Evolutionary conservation across 2,888 invertebrate genomes (phyloP).

Genomic region (Seira sanloemensis): DNA sequence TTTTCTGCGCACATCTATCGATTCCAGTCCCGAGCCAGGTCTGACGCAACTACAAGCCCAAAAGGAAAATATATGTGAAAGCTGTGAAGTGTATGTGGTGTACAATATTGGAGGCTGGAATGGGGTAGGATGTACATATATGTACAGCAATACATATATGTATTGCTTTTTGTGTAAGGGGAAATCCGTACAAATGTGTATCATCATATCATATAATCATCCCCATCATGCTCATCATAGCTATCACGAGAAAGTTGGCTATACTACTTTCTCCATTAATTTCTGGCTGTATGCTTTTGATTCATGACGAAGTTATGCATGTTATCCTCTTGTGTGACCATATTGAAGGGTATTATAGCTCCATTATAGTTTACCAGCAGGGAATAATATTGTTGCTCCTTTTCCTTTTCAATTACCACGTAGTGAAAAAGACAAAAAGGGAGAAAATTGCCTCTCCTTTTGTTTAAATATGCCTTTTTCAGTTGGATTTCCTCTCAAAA

Average conservation of each 20-base stretch:
- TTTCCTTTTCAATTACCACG: neutral
- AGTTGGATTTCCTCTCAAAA: no score
- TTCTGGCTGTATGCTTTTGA: constrained; percentile 20
- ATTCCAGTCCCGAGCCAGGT: constrained; percentile 52
- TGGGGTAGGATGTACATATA: neutral
- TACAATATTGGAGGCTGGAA: constrained; percentile 8
- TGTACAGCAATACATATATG: neutral
- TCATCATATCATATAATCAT: constrained; percentile 33
- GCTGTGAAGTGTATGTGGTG: constrained; percentile 22
- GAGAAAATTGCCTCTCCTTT: constrained; percentile 8
- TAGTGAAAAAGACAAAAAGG: constrained; percentile 20
- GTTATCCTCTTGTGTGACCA: constrained; percentile 56
- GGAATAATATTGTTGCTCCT: constrained; percentile 46
- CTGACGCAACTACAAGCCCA: constrained; percentile 65
- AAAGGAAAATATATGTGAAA: constrained; percentile 13
- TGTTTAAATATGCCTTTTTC: neutral
- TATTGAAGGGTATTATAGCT: constrained; percentile 65
- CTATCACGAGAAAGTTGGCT: constrained; percentile 15
- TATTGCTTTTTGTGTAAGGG: constrained; percentile 12
- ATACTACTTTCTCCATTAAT: neutral
- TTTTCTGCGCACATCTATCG: constrained; percentile 70
- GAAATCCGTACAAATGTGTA: constrained; percentile 58
- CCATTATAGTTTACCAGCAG: constrained; percentile 50
- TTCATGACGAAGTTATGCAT: neutral
- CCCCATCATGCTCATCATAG: constrained; percentile 17